phyloP scores from a whole-genome alignment of 2,888 invertebrate genomes.

The Nephrotoma flavescens region DNA sequence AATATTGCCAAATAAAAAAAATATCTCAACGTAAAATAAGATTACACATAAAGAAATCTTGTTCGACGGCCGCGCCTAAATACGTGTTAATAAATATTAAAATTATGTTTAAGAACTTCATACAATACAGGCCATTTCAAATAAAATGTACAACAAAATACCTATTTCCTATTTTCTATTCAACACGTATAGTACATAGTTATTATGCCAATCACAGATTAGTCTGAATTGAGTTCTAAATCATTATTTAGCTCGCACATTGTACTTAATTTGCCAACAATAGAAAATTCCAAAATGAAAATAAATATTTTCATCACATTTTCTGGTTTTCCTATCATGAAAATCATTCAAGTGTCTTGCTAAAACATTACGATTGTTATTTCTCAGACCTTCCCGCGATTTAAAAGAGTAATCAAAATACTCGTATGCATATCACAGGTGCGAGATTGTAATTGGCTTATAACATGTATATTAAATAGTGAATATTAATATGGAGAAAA shows the following conservation, averaged over 20 bases:
- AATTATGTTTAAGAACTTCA: too few relatives aligned
- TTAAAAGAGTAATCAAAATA: neutral
- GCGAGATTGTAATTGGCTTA: neutral
- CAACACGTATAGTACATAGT: neutral
- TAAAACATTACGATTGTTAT: neutral
- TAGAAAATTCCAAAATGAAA: conserved; percentile 31
- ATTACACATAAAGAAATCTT: too few relatives aligned
- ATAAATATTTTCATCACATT: neutral
- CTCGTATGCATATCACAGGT: neutral
- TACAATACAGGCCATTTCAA: neutral
- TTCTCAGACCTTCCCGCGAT: conserved; percentile 5
- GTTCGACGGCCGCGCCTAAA: too few relatives aligned
- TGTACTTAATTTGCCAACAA: conserved; percentile 33
- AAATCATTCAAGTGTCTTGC: neutral
- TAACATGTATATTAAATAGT: neutral
- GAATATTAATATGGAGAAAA: neutral
- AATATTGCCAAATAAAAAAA: too few relatives aligned
- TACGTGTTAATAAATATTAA: too few relatives aligned
- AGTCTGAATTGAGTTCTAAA: conserved; percentile 36
- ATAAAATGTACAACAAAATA: neutral
- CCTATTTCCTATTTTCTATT: neutral
- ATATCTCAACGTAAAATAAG: too few relatives aligned
- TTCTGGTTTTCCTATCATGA: neutral
- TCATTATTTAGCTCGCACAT: conserved; percentile 29
- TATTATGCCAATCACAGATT: conserved; percentile 31